Conservation (phyloP, 2,113 vertebrate species). For the Pao palembangensis region DNA sequence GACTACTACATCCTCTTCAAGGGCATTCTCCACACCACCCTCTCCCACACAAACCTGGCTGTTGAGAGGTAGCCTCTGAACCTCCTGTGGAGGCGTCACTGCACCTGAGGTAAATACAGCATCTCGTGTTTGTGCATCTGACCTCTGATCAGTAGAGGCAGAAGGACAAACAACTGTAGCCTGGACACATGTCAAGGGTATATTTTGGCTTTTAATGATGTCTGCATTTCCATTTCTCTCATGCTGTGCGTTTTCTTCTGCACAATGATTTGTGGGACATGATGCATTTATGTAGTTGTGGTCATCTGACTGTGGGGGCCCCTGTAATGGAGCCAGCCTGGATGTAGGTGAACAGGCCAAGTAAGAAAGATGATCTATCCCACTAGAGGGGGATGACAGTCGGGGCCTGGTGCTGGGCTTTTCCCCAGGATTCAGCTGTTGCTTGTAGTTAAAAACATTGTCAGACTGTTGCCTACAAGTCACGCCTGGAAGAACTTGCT, state of each 20-base stretch:
- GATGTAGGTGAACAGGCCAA: constrained; percentile 47
- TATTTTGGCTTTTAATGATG: constrained; percentile 42
- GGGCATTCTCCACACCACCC: constrained; percentile 54
- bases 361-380: constrained; percentile 64
- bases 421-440: constrained; percentile 61
- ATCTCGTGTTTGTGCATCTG: constrained; percentile 41
- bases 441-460: constrained; percentile 44
- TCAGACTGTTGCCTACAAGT: constrained; percentile 37
- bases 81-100: constrained; percentile 38
- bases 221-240: constrained; percentile 28
- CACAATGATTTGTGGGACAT: constrained; percentile 29
- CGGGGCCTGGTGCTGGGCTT: constrained; percentile 40
- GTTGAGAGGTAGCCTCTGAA: constrained; percentile 38
- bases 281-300: constrained; percentile 32
- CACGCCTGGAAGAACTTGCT: constrained; percentile 22
- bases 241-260: constrained; percentile 32
- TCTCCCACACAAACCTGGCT: constrained; percentile 63
- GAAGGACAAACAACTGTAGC: constrained; percentile 38
- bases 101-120: constrained; percentile 43
- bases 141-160: constrained; percentile 25
- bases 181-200: constrained; percentile 47
- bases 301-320: constrained; percentile 46
- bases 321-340: constrained; percentile 20
- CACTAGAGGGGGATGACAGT: constrained; percentile 29
- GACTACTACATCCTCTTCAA: constrained; percentile 64